Evolutionary conservation across 2,113 vertebrate genomes (phyloP).

Genomic region (Megatriorchis doriae): DNA sequence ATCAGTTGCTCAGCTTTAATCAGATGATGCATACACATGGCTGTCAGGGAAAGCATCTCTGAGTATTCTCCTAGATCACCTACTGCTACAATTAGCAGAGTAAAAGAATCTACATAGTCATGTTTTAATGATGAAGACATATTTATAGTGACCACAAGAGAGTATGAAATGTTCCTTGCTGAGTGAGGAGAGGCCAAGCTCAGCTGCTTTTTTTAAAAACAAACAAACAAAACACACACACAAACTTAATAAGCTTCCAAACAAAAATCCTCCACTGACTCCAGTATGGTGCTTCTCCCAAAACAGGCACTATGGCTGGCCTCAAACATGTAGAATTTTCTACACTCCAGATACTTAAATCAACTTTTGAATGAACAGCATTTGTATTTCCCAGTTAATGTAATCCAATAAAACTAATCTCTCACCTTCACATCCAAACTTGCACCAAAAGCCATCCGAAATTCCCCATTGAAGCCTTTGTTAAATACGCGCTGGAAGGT

Average conservation of each 20-base stretch:
- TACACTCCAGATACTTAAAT: not conserved
- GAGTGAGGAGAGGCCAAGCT: not conserved
- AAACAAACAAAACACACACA: not conserved
- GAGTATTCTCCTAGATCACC: not conserved
- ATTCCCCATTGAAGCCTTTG: slow-evolving; percentile 89
- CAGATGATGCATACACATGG: not conserved
- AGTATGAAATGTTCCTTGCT: not conserved
- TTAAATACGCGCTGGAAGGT: slow-evolving; percentile 97
- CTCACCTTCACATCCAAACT: slow-evolving; percentile 91
- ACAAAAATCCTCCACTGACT: not conserved
- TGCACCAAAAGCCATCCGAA: slow-evolving; percentile 96
- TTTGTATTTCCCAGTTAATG: not conserved
- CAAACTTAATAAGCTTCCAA: not conserved
- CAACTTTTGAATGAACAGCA: not conserved
- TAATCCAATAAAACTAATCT: not conserved
- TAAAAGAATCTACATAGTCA: not conserved
- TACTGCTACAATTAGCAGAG: not conserved
- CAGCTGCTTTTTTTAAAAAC: not conserved
- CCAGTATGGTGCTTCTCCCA: not conserved
- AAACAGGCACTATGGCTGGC: not conserved
- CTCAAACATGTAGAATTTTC: not conserved
- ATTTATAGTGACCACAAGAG: not conserved
- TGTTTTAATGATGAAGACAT: not conserved
- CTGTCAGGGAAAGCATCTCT: not conserved
- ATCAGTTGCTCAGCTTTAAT: not conserved